Evolutionary conservation across 2,113 vertebrate genomes (phyloP).

Genomic region (Scomber colias): DNA sequence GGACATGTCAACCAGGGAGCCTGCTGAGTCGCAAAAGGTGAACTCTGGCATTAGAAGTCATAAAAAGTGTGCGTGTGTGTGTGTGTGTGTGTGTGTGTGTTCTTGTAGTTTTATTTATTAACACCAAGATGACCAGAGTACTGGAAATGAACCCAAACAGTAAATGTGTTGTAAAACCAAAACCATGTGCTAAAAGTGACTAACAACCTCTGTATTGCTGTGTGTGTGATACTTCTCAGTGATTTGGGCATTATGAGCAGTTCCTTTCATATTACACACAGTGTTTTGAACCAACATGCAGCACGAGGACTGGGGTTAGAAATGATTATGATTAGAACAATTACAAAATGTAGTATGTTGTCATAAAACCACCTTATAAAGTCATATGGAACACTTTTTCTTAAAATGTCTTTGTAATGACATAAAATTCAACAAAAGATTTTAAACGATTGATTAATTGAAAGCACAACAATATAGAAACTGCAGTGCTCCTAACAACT

Average conservation of each 20-base stretch:
- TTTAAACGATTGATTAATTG: not conserved
- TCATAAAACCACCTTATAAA: too few relatives aligned
- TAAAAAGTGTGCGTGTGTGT: not conserved
- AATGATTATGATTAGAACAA: too few relatives aligned
- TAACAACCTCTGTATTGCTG: not conserved
- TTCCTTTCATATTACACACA: too few relatives aligned
- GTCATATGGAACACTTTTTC: too few relatives aligned
- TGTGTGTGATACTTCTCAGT: not conserved
- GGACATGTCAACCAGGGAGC: constrained; percentile 74
- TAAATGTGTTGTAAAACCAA: not conserved
- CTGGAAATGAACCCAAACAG: too few relatives aligned
- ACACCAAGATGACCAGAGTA: too few relatives aligned
- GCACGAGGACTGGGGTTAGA: too few relatives aligned
- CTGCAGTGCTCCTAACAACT: not conserved
- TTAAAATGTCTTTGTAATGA: too few relatives aligned
- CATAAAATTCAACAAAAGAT: not conserved
- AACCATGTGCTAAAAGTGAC: not conserved
- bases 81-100: not conserved
- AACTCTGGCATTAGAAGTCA: not conserved
- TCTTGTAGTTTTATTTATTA: not conserved
- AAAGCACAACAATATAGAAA: not conserved
- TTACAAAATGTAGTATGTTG: too few relatives aligned
- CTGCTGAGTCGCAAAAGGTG: constrained; percentile 64
- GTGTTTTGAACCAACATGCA: too few relatives aligned
- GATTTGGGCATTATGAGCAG: not conserved